Evolutionary conservation across 2,888 invertebrate genomes (phyloP), one percentile per base, ranked within the genome.

Genomic region (Hanleya hanleyi): DNA sequence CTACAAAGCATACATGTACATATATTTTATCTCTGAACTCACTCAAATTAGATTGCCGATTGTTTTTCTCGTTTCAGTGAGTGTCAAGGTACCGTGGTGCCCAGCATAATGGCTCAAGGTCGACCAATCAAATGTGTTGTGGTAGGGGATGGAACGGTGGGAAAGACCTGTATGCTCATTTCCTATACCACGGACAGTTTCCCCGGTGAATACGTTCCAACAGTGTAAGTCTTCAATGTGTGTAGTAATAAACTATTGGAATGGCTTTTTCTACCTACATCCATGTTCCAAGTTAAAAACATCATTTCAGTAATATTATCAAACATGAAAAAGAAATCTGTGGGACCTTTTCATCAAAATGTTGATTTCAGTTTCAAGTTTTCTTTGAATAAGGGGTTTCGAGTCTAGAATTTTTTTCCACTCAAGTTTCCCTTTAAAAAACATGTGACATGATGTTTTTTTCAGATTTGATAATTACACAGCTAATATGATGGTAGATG

Each of bases 401-500:
- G n/a, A n/a, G n/a, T n/a, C n/a, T n/a, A n/a, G n/a, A n/a, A n/a
- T n/a, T n/a, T n/a, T n/a, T n/a, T n/a, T n/a, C n/a, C n/a, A n/a
- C n/a, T n/a, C n/a, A 70, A 80, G 47, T 78, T 75, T 74, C 78
- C 80, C 68, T 79, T 81, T 76, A 78, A 74, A 67, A 76, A 33
- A 62, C 15, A 50, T 62, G 32, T n/a, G n/a, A n/a, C n/a, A n/a
- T n/a, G n/a, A n/a, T 69, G 49, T 67, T 68, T 74, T 37, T 75
- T 82, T 32, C 89, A 97, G 98, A 86, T 99, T 99, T 92, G 99
- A 99, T 92, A 99, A 99, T 92, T 99, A 99, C 91, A 98, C 98
- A 61, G 98, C 98, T 65, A 98, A 98, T 65, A 97, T 99, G 97
- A 97, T 97, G 84, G 98, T 98, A 74, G 99, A 99, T 92, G 97